Evolutionary conservation across 2,113 vertebrate genomes (phyloP).

Genomic region (Phoxinus phoxinus): DNA sequence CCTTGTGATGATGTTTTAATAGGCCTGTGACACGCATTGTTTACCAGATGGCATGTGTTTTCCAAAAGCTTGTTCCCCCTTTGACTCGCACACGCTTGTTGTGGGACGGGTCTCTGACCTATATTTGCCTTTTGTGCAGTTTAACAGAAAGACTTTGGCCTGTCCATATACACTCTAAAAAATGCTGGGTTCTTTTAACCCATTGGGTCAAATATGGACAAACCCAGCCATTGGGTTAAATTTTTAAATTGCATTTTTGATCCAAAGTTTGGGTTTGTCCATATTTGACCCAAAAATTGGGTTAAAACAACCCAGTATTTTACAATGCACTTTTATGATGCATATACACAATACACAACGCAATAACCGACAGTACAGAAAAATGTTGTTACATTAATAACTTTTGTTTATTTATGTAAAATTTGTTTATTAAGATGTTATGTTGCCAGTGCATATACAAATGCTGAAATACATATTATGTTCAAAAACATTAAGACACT

Average conservation of each 20-base stretch:
- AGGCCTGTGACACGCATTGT: constrained; percentile 54
- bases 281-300: too few species aligned
- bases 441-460: not conserved
- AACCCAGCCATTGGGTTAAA: too few species aligned
- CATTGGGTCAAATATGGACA: too few species aligned
- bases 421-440: not conserved
- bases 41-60: constrained; percentile 65
- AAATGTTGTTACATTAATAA: not conserved
- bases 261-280: too few species aligned
- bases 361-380: too few species aligned
- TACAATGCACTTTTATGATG: too few species aligned
- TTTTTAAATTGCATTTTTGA: too few species aligned
- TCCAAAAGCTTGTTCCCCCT: not conserved
- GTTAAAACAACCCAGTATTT: too few species aligned
- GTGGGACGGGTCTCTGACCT: constrained; percentile 9
- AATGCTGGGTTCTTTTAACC: too few species aligned
- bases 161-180: too few species aligned
- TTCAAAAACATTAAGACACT: not conserved
- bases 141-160: not conserved
- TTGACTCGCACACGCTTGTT: not conserved
- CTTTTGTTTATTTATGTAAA: not conserved
- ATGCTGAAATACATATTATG: not conserved
- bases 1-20: constrained; percentile 73
- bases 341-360: too few species aligned
- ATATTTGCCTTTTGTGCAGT: constrained; percentile 24